A percentile compares a stretch with the other conserved stretches of the same genome.
Evolutionary conservation across 2,113 vertebrate species (phyloP).

Genomic region (Oceanites oceanicus): DNA sequence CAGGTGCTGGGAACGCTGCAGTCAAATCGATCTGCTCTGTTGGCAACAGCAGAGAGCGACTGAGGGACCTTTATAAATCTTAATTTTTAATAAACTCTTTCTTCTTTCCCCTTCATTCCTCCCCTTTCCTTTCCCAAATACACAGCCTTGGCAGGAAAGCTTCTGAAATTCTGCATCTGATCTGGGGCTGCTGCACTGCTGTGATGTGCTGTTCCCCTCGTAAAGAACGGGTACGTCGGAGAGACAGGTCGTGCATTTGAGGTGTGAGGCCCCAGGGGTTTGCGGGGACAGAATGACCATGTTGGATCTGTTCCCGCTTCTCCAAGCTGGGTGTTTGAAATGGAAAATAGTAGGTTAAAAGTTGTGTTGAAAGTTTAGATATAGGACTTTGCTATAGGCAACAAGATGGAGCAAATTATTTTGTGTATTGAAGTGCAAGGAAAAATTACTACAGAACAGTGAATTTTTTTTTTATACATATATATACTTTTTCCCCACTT

Average conservation of each 20-base stretch:
- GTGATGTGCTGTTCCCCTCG: not conserved
- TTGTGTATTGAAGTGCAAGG: not conserved
- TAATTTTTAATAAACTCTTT: not conserved
- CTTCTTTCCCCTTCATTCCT: not conserved
- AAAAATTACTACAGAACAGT: not conserved
- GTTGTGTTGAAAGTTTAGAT: not conserved
- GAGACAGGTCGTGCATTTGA: not conserved
- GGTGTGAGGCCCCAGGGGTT: fast-evolving
- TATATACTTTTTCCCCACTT: no score
- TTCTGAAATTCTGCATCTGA: not conserved
- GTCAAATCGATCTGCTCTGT: not conserved
- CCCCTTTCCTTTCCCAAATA: not conserved
- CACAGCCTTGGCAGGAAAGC: not conserved
- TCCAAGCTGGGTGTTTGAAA: not conserved
- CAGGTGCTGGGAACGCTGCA: not conserved
- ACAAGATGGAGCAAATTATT: not conserved
- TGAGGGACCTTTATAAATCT: not conserved
- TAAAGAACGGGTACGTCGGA: not conserved
- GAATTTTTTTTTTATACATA: not conserved
- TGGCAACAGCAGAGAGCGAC: not conserved
- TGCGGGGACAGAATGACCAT: fast-evolving
- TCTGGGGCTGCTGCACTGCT: not conserved
- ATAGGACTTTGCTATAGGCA: not conserved
- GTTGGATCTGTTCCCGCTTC: not conserved
- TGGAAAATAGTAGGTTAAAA: not conserved